Evolutionary conservation across 2,113 vertebrate species (phyloP).

Genomic region (Thunnus maccoyii): DNA sequence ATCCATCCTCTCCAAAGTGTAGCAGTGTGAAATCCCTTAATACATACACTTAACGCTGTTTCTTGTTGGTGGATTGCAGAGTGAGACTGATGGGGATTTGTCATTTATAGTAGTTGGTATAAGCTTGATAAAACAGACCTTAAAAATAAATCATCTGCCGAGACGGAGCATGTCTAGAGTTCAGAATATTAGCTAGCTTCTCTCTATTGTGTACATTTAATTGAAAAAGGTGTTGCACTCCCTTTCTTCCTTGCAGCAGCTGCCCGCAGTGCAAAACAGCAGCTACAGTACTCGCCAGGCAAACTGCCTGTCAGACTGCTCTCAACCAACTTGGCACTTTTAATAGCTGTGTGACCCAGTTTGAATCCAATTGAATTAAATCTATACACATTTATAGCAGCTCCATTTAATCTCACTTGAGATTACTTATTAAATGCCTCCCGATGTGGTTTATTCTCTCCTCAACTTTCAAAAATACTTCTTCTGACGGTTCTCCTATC

Average conservation of each 20-base stretch:
- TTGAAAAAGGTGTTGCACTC: conserved; percentile 43
- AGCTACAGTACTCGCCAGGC: conserved; percentile 30
- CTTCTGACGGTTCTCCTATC: conserved; percentile 38
- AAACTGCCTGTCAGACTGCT: conserved; percentile 61
- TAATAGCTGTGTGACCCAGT: conserved; percentile 79
- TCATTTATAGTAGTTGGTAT: conserved; percentile 17
- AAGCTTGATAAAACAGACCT: conserved; percentile 1
- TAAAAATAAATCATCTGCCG: conserved; percentile 35
- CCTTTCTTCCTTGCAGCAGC: conserved; percentile 31
- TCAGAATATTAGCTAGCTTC: conserved; percentile 23
- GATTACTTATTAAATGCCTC: conserved; percentile 64
- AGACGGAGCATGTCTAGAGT: conserved; percentile 23
- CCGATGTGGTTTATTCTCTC: conserved; percentile 55
- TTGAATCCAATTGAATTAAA: conserved; percentile 76
- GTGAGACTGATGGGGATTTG: conserved; percentile 39
- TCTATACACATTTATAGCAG: conserved; percentile 66
- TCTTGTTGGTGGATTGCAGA: not conserved
- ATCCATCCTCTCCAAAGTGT: conserved; percentile 10
- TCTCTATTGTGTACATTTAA: conserved; percentile 57
- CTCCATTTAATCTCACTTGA: conserved; percentile 67
- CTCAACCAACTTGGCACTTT: conserved; percentile 67
- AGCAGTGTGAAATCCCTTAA: conserved; percentile 26
- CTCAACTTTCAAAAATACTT: conserved; percentile 50
- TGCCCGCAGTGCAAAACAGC: conserved; percentile 46
- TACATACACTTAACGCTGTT: conserved; percentile 20